Percentiles rank a stretch among this genome's conserved stretches.
phyloP scores from a whole-genome alignment of 2,113 vertebrate genomes.

The Phoxinus phoxinus region DNA sequence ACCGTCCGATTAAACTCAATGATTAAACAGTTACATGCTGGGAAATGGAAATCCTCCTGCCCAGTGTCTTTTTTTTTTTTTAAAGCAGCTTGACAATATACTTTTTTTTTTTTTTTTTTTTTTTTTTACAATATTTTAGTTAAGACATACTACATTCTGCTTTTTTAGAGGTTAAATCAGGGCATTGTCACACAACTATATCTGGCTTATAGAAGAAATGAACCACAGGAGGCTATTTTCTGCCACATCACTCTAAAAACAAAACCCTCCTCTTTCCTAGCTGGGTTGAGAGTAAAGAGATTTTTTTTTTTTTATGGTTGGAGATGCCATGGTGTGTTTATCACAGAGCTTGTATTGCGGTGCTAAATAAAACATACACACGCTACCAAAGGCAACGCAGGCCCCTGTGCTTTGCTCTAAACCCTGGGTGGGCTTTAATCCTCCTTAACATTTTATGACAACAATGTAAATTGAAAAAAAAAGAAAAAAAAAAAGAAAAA shows the following conservation, averaged over 20 bases:
- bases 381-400: constrained; percentile 34
- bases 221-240: constrained; percentile 61
- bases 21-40: background rate
- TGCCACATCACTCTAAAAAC: constrained; percentile 56
- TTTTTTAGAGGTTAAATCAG: constrained; percentile 21
- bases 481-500: background rate
- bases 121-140: no score
- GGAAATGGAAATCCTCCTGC: background rate
- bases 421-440: constrained; percentile 20
- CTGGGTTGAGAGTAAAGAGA: constrained; percentile 46
- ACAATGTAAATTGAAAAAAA: background rate
- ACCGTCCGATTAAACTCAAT: background rate
- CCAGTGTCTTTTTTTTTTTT: constrained; percentile 18
- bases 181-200: constrained; percentile 52
- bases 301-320: constrained; percentile 57
- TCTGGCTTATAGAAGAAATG: constrained; percentile 55
- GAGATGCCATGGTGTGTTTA: constrained; percentile 70
- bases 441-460: background rate
- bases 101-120: constrained; percentile 34
- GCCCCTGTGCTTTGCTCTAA: background rate
- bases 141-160: background rate
- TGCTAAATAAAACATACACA: constrained; percentile 74
- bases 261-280: constrained; percentile 36
- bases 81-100: background rate
- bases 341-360: constrained; percentile 67